Evolutionary conservation across 2,888 invertebrate genomes (phyloP).

Genomic region (Venusia cambrica): DNA sequence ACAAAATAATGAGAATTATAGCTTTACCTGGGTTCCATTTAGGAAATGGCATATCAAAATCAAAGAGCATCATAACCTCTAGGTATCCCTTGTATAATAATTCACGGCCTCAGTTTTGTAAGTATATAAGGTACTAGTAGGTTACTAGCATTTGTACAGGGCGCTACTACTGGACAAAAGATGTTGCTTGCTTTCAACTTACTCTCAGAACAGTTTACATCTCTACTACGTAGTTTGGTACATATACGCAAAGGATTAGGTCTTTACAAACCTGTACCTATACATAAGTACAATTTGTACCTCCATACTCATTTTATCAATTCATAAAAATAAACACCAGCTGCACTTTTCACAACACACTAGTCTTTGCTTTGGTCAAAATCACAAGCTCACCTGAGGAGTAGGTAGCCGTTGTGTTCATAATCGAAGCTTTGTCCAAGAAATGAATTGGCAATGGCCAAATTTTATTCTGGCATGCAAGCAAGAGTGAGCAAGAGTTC

Average conservation of each 20-base stretch:
- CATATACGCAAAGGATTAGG: neutral
- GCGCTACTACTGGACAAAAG: constrained; percentile 3
- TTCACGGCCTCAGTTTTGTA: too few relatives aligned
- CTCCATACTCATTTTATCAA: too few relatives aligned
- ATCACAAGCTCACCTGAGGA: constrained; percentile 30
- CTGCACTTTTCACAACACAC: constrained; percentile 26
- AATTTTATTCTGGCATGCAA: constrained; percentile 21
- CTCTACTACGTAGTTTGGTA: constrained; percentile 10
- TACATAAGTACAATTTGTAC: too few relatives aligned
- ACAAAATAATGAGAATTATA: too few relatives aligned
- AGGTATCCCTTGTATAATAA: too few relatives aligned
- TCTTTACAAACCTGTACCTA: too few relatives aligned
- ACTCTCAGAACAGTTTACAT: constrained; percentile 5
- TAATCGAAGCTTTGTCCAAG: constrained; percentile 27
- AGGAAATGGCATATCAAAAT: too few relatives aligned
- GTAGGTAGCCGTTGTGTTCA: constrained; percentile 42
- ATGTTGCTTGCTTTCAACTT: constrained; percentile 25
- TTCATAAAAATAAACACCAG: constrained; percentile 11
- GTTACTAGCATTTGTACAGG: too few relatives aligned
- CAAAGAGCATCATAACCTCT: too few relatives aligned
- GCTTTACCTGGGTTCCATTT: too few relatives aligned
- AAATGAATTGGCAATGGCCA: constrained; percentile 18
- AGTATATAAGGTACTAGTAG: too few relatives aligned
- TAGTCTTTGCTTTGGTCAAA: constrained; percentile 1
- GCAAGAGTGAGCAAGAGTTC: constrained; percentile 1